These are phyloP conservation scores for Melanostigma gelatinosum DNA, from an alignment of 2,113 vertebrate species.

Conservation along the genomic window DNA sequence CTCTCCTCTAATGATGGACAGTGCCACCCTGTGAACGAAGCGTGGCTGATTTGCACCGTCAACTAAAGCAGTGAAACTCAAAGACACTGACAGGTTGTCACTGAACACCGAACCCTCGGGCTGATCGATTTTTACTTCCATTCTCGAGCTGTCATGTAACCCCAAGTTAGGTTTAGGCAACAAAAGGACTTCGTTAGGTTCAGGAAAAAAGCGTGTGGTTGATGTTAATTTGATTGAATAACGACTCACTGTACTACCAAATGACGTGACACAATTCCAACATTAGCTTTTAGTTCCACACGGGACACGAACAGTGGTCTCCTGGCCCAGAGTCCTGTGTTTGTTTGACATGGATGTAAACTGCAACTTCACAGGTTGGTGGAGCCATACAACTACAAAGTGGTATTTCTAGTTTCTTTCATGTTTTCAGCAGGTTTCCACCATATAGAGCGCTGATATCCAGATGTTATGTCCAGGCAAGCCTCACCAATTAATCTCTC, in stretches of 20 bases:
- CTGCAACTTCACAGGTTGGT: not conserved
- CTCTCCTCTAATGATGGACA: conserved; percentile 50
- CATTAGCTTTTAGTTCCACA: not conserved
- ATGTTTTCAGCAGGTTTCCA: not conserved
- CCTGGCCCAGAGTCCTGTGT: too few species aligned
- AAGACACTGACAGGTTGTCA: conserved; percentile 60
- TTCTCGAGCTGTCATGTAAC: conserved; percentile 47
- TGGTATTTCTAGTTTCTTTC: not conserved
- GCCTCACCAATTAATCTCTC: not conserved
- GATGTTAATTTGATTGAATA: too few species aligned
- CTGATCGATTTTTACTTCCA: conserved; percentile 55
- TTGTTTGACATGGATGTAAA: too few species aligned
- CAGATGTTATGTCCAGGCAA: not conserved
- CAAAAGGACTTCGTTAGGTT: too few species aligned
- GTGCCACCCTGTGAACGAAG: conserved; percentile 53
- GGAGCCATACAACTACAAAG: not conserved
- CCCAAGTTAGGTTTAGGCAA: not conserved
- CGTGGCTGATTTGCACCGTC: conserved; percentile 50
- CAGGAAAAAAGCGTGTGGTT: too few species aligned
- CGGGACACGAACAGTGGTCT: too few species aligned
- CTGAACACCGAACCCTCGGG: conserved; percentile 55
- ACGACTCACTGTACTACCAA: not conserved
- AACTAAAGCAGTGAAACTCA: conserved; percentile 46
- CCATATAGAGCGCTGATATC: not conserved
- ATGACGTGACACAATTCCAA: not conserved